Evolutionary conservation across 2,888 invertebrate genomes (phyloP).

Genomic region (Periphyllus acericola): DNA sequence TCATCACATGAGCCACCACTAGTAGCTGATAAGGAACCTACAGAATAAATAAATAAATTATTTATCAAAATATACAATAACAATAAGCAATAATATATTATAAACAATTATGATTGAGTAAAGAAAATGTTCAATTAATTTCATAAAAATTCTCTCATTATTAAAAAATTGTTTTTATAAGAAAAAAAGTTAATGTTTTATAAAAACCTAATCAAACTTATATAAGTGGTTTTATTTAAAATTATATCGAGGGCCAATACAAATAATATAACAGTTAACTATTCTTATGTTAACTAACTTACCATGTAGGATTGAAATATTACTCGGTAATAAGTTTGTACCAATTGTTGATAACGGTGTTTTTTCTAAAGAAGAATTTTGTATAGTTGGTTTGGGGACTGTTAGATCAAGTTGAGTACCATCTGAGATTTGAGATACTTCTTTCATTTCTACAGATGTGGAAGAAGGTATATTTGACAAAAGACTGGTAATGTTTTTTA

Average conservation of each 20-base stretch:
- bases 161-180: no score
- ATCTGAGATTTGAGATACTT: slow-evolving; percentile 52
- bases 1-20: slow-evolving; percentile 71
- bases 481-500: slow-evolving; percentile 54
- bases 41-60: background rate
- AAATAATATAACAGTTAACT: background rate
- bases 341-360: slow-evolving; percentile 90
- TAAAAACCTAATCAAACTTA: no score
- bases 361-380: slow-evolving; percentile 78
- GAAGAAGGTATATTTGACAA: slow-evolving; percentile 49
- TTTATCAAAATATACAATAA: no score
- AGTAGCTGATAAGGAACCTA: slow-evolving; percentile 74
- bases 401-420: slow-evolving; percentile 63
- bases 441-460: slow-evolving; percentile 63
- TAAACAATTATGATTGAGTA: no score
- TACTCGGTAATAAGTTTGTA: slow-evolving; percentile 73
- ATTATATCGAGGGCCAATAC: background rate
- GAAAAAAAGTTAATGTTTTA: no score
- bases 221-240: no score
- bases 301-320: slow-evolving; percentile 70
- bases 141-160: no score
- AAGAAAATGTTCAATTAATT: no score
- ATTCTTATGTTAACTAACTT: slow-evolving; percentile 63
- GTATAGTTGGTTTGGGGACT: slow-evolving; percentile 65
- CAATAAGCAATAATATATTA: no score